Conservation (phyloP, 2,797 vertebrate species). For the Xenentodon cancila region DNA sequence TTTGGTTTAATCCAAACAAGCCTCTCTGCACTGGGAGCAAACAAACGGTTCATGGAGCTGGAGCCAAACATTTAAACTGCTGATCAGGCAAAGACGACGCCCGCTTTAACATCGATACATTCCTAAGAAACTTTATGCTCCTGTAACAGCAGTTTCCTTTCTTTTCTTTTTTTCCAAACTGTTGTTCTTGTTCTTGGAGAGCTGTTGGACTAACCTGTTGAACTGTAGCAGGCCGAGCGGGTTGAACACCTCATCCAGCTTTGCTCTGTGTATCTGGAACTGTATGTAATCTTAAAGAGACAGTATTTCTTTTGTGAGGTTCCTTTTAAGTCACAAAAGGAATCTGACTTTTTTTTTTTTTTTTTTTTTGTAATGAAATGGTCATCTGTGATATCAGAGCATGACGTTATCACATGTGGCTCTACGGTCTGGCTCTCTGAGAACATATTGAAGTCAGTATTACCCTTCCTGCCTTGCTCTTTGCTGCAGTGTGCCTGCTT, state of each 20-base stretch:
- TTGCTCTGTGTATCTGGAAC: slow-evolving; percentile 69
- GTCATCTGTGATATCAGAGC: slow-evolving; percentile 54
- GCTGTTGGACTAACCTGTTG: slow-evolving; percentile 49
- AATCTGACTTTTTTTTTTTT: slow-evolving; percentile 23
- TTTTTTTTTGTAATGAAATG: neutral
- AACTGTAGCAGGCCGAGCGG: slow-evolving; percentile 56
- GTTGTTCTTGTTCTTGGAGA: slow-evolving; percentile 44
- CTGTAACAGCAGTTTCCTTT: slow-evolving; percentile 25
- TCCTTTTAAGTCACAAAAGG: slow-evolving; percentile 59
- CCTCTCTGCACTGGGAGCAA: slow-evolving; percentile 23
- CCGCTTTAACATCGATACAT: slow-evolving; percentile 40
- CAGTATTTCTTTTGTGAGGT: slow-evolving; percentile 77
- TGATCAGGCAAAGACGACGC: slow-evolving; percentile 13
- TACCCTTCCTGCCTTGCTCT: slow-evolving; percentile 79
- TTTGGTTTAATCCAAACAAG: slow-evolving; percentile 31
- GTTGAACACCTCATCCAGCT: slow-evolving; percentile 55
- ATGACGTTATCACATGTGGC: slow-evolving; percentile 62
- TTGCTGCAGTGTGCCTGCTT: slow-evolving; percentile 82
- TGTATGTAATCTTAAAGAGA: slow-evolving; percentile 77
- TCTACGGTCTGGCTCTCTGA: slow-evolving; percentile 59
- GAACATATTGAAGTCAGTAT: slow-evolving; percentile 61
- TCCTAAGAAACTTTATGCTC: slow-evolving; percentile 37
- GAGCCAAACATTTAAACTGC: slow-evolving; percentile 34
- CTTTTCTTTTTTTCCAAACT: slow-evolving; percentile 13
- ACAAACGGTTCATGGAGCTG: slow-evolving; percentile 38